A percentile compares a stretch with the other conserved stretches of the same genome.
Conservation (phyloP, 2,113 vertebrate species). For the Hippocampus comes region DNA sequence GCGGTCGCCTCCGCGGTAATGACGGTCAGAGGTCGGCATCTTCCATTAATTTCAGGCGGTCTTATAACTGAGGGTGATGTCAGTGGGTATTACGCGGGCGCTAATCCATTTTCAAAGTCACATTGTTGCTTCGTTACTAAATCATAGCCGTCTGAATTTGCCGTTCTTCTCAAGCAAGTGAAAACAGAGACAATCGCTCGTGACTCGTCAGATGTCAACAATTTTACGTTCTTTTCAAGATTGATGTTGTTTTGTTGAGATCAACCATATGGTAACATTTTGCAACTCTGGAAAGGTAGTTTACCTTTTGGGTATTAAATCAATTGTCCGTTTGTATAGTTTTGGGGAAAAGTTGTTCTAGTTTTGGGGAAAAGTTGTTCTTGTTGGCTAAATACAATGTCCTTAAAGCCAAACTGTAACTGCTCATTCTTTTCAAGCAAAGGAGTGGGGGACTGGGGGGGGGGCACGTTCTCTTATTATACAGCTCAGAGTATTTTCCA, state of each 20-base stretch:
- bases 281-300: no score
- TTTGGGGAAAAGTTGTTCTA: no score
- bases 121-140: neutral
- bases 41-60: conserved; percentile 50
- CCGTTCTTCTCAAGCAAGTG: no score
- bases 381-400: neutral
- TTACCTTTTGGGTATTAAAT: no score
- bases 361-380: no score
- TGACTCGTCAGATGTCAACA: no score
- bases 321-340: no score
- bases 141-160: neutral
- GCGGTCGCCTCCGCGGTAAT: conserved; percentile 41
- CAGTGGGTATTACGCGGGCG: neutral
- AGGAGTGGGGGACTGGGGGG: neutral
- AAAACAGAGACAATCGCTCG: no score
- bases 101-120: neutral
- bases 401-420: neutral
- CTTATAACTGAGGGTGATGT: conserved; percentile 13
- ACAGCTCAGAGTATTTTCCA: conserved; percentile 20
- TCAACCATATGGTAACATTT: no score
- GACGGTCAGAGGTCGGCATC: conserved; percentile 46
- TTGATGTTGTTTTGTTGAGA: no score
- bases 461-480: conserved; percentile 13
- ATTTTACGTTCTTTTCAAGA: no score
- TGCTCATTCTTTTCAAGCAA: neutral